These are phyloP conservation scores for Phaethornis superciliosus DNA, from an alignment of 2,113 vertebrate species.

Conservation along the genomic window DNA sequence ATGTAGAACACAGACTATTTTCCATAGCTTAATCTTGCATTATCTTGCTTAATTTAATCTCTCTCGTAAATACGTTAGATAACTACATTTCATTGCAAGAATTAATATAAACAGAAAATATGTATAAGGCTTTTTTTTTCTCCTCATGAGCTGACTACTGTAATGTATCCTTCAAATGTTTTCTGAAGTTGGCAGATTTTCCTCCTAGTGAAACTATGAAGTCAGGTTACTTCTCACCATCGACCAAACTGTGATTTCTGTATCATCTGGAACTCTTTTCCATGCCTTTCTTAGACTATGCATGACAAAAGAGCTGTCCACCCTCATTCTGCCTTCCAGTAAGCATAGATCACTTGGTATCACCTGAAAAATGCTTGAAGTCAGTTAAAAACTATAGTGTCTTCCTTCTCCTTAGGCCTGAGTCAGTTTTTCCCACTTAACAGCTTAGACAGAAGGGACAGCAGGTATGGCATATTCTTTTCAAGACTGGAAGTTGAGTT, in stretches of 20 bases:
- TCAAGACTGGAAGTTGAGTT: not conserved
- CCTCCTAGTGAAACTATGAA: slow-evolving; percentile 33
- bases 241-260: not conserved
- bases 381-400: not conserved
- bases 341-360: not conserved
- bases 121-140: slow-evolving; percentile 75
- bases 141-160: slow-evolving; percentile 27
- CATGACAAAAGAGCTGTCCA: not conserved
- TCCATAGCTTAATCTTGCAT: slow-evolving; percentile 70
- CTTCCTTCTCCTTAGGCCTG: not conserved
- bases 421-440: not conserved
- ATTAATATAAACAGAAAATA: slow-evolving; percentile 71
- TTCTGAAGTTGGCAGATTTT: slow-evolving; percentile 56
- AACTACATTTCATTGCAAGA: slow-evolving; percentile 73
- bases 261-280: slow-evolving; percentile 7
- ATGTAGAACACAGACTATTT: slow-evolving; percentile 74
- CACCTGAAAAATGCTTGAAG: not conserved
- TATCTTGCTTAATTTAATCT: slow-evolving; percentile 76
- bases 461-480: not conserved
- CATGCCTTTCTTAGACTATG: not conserved
- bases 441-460: not conserved
- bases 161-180: slow-evolving; percentile 38
- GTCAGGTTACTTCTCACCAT: not conserved
- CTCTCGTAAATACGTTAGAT: slow-evolving; percentile 74
- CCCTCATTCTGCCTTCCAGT: not conserved